Base-by-base conservation (phyloP, 1,140 invertebrate genomes). In the Drosophila erecta region DNA sequence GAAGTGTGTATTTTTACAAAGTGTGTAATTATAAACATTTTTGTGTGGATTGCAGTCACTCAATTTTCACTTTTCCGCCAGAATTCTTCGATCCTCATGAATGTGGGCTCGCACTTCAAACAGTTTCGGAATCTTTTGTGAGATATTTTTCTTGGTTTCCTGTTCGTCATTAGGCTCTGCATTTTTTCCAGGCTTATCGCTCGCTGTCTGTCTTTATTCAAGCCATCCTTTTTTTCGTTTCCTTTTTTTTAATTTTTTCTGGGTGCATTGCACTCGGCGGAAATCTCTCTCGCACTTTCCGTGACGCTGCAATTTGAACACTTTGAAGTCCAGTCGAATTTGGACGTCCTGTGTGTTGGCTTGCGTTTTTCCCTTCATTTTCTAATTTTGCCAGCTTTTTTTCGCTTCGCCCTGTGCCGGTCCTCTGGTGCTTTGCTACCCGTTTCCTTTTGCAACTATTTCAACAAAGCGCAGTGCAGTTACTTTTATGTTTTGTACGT, bases 401-500 rank as follows among this genome's bases (percentile, higher is more conserved):
- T 67, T 62, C 17, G 17, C 1, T 49, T 3, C 67, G 66, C 64
- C 56, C 54, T 83, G 53, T 78, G 66, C 41, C 43, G 53, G 59
- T 70, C 83, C 81, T 87, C 64, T 65, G 75, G 60, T 71, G 70
- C 80, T 84, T 83, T 86, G 79, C 54, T 62, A 40, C 70, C 71
- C 66, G 59, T 89, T 70, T 70, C 76, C 83, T 72, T 87, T 89
- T 79, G 84, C 76, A 87, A 83, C 84, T 87, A 87, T 87, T 87
- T 89, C 83, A 87, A 87, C 83, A 87, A 87, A 87, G 83, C 83
- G 83, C 83, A 87, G 62, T 87, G 83, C 83, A 87, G 83, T 87
- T 87, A 87, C 84, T 87, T 87, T 87, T 87, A 87, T 89, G 83
- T 89, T 87, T 83, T 76, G 79, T 87, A 87, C 83, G 83, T 87